phyloP scores from a whole-genome alignment of 2,113 vertebrate species.

The Oncorhynchus masou region DNA sequence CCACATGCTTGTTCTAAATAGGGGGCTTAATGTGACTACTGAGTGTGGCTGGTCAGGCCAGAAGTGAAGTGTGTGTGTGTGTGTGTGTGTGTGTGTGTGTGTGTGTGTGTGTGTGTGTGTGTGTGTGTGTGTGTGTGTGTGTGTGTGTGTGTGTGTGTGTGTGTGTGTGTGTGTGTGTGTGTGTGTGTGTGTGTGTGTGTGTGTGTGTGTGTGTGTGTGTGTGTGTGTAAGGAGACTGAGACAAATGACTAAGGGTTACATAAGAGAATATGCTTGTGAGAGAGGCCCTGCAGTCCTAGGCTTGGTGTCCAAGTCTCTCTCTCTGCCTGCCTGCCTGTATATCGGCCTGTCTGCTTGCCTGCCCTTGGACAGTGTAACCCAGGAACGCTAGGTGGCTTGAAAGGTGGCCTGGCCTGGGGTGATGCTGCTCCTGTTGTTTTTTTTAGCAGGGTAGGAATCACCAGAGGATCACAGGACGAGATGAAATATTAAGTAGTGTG shows the following conservation, averaged over 20 bases:
- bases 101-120: not conserved
- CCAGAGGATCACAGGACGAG: conserved; percentile 32
- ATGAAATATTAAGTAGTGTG: conserved; percentile 68
- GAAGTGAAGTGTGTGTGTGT: conserved; percentile 8
- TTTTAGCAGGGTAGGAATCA: conserved; percentile 47
- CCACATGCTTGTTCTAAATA: no score
- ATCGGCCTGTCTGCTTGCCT: not conserved
- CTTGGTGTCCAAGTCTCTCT: not conserved
- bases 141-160: not conserved
- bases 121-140: conserved; percentile 4
- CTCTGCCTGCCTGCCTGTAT: not conserved
- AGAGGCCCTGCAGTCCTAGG: conserved; percentile 8
- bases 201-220: no score
- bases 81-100: conserved; percentile 12
- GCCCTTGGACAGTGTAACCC: conserved; percentile 9
- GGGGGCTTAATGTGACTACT: no score
- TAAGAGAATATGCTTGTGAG: conserved; percentile 20
- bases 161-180: conserved; percentile 8
- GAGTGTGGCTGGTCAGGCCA: not conserved
- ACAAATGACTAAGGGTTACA: conserved; percentile 22
- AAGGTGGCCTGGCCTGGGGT: conserved; percentile 7
- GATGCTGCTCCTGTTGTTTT: conserved; percentile 49
- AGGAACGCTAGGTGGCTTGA: conserved; percentile 1
- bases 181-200: no score
- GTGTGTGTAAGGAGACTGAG: conserved; percentile 4